Base-by-base conservation (phyloP, 2,797 vertebrate genomes). In the Muscicapa striata region DNA sequence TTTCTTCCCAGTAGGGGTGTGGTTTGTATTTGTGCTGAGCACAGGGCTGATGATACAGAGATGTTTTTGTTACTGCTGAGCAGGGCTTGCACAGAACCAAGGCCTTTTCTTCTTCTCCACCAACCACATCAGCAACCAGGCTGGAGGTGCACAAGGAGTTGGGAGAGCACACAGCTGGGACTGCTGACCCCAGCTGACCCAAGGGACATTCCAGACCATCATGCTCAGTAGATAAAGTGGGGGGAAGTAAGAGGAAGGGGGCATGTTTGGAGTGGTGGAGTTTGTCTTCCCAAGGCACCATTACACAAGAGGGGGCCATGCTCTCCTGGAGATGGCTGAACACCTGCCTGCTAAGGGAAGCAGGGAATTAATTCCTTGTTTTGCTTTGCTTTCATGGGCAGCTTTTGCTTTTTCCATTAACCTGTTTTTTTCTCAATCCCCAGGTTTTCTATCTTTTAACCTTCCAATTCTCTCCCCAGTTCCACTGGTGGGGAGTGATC, bases 261-360 rank as follows among this genome's bases (percentile, higher is more conserved):
- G 4, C 0, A 29, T 1, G 0, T 55, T 84, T 5, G 1, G 18
- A 26, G 36, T 2, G 2, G 41, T 30, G 12, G 5, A 0, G 0
- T 34, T 67, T 67, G 23, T 46, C n/a, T 55, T 19, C 10, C 24
- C 7, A 21, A 75, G 30, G 32, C 11, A 52, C 9, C 0, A 0
- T 41, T 34, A 29, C 0, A 0, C 0, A 0, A 13, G n/a, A 36
- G 11, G 23, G 12, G 19, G 23, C 30, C 16, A 7, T 13, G 59
- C 20, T 57, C 11, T 55, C 23, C 24, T 38, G 30, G 59, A 51
- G 27, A 10, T 32, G 54, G 10, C 27, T 43, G 41, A 63, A 29
- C 43, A 26, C 8, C n/a, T 73, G 21, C 36, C 23, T 45, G 13
- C 6, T 2, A 18, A 32, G 21, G 20, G 36, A 45, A 79, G 17